Conservation (phyloP, 1,140 invertebrate species). For the Brevipalpus yothersi region DNA sequence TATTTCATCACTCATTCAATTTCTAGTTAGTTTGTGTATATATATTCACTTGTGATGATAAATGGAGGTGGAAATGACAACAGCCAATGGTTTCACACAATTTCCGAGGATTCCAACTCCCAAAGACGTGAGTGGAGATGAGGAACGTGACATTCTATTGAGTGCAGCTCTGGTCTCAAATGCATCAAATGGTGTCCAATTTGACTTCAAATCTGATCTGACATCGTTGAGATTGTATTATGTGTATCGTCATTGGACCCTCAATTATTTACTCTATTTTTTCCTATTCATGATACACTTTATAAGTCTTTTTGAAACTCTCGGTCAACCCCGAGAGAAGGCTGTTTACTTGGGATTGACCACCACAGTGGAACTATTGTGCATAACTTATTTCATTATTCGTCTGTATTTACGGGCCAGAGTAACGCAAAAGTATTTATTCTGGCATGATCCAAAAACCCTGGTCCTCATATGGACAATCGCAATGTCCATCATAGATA, state of each 20-base stretch:
- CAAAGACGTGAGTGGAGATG: no score
- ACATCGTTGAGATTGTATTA: conserved; percentile 14
- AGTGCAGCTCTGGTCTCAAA: conserved; percentile 18
- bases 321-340: conserved; percentile 13
- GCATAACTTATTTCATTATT: conserved; percentile 19
- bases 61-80: no score
- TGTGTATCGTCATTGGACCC: conserved; percentile 13
- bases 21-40: no score
- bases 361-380: conserved; percentile 21
- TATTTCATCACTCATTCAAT: no score
- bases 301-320: conserved; percentile 24
- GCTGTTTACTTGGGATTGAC: conserved; percentile 10
- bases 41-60: no score
- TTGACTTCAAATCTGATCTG: conserved; percentile 19
- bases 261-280: conserved; percentile 18
- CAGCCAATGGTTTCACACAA: no score
- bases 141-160: neutral
- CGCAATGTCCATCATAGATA: conserved; percentile 21
- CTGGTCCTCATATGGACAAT: conserved; percentile 20
- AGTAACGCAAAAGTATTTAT: conserved; percentile 18
- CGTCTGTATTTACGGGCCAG: conserved; percentile 20
- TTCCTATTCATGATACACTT: conserved; percentile 20
- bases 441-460: conserved; percentile 25
- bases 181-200: conserved; percentile 21
- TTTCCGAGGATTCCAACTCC: no score